A percentile compares a stretch with the other conserved stretches of the same genome.
Conservation (phyloP, 2,888 invertebrate genomes). For the Torymus auratus region DNA sequence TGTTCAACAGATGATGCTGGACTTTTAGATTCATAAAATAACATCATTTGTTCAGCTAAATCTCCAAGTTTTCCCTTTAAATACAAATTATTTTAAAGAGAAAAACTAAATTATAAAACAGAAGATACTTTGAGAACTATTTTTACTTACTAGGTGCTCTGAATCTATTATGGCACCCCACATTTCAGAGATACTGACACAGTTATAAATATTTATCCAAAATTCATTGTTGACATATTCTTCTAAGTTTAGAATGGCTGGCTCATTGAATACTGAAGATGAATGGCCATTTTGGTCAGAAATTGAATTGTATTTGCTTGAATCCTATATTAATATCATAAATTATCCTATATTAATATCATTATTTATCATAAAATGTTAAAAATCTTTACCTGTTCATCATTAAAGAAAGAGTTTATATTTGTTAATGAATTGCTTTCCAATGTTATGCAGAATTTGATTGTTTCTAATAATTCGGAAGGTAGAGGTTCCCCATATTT, state of each 20-base stretch:
- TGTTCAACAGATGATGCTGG: not conserved
- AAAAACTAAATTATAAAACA: not conserved
- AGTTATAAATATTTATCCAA: slow-evolving; percentile 23
- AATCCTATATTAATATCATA: no score
- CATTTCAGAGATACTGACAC: slow-evolving; percentile 7
- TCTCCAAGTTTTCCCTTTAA: slow-evolving; percentile 25
- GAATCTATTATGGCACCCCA: slow-evolving; percentile 30
- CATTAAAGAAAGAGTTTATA: no score
- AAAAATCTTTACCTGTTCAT: no score
- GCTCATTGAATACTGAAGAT: not conserved
- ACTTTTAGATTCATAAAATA: slow-evolving; percentile 10
- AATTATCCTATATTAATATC: no score
- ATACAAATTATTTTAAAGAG: not conserved
- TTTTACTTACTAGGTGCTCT: slow-evolving; percentile 31
- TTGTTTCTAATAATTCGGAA: not conserved
- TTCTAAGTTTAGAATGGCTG: not conserved
- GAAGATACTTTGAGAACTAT: not conserved
- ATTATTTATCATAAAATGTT: not conserved
- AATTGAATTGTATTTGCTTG: no score
- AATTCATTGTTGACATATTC: slow-evolving; percentile 7
- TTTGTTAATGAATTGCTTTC: not conserved
- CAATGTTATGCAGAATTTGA: slow-evolving; percentile 2
- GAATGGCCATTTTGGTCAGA: no score
- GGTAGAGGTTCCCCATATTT: slow-evolving; percentile 5
- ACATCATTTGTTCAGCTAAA: slow-evolving; percentile 10